Conservation (phyloP, 2,797 vertebrate species). For the Austrolebias charrua region DNA sequence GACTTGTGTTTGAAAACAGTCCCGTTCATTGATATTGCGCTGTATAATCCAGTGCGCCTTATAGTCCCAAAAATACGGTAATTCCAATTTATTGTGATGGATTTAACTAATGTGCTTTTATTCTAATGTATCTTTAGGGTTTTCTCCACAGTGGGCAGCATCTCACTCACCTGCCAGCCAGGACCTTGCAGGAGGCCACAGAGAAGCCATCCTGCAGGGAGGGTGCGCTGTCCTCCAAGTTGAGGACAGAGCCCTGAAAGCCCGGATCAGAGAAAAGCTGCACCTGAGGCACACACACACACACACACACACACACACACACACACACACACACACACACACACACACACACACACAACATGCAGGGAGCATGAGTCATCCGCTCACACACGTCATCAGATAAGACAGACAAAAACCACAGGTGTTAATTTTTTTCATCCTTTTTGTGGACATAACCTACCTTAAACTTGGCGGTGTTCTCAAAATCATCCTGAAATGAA, state of each 20-base stretch:
- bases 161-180: constrained; percentile 85
- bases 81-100: too few relatives aligned
- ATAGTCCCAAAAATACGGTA: too few relatives aligned
- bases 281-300: constrained; percentile 74
- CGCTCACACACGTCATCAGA: background rate
- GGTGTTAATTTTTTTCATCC: background rate
- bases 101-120: background rate
- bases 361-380: constrained; percentile 34
- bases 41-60: too few relatives aligned
- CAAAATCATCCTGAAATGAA: constrained; percentile 81
- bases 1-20: too few relatives aligned
- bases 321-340: constrained; percentile 17
- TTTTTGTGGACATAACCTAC: constrained; percentile 61
- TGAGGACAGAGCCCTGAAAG: constrained; percentile 82
- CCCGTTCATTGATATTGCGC: too few relatives aligned
- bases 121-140: background rate
- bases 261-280: constrained; percentile 89
- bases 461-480: constrained; percentile 82
- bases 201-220: constrained; percentile 80
- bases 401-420: background rate
- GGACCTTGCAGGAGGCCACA: constrained; percentile 86
- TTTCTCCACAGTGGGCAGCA: background rate
- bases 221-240: constrained; percentile 77
- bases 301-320: too few relatives aligned
- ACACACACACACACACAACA: constrained; percentile 21